Evolutionary conservation across 2,888 invertebrate species (phyloP), one percentile per base, ranked within the genome.

Genomic region (Epistrophella euchroma): DNA sequence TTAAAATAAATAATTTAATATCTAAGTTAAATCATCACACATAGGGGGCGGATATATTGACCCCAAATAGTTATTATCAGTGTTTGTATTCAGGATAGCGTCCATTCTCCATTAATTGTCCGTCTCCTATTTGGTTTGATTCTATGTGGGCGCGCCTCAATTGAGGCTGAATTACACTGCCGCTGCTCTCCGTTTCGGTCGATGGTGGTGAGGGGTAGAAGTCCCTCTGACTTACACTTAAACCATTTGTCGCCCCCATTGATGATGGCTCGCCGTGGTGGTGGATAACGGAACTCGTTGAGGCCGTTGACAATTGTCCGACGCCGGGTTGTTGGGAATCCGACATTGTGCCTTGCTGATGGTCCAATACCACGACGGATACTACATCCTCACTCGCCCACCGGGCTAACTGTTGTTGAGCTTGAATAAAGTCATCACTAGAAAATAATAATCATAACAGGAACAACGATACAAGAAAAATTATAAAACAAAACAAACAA

Each of bases 391-490:
- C 96, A 96, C 97, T 97, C 95, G 96, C 97, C 96, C 97, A 97
- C 95, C 96, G 97, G 96, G 96, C 97, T 96, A 96, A 95, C 95
- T 96, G 97, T 96, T 96, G 97, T 96, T 97, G 97, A 96, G 97
- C 97, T 97, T 97, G 97, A 97, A 97, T 96, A 97, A 97, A 97
- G 95, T 97, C 97, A 97, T 97, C 97, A 97, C 97, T 97, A 97
- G 95, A 97, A 97, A 96, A 96, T 96, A 96, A 96, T 95, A 95
- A 95, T 95, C 94, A 94, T 95, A 95, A 95, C 94, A 94, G 95
- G 93, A 93, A 94, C 95, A 92, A 95, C 94, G 94, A 94, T 94
- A 94, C 91, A 92, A 94, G 91, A 91, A 92, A 91, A 86, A 86
- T 82, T 86, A 86, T 86, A 86, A 86, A 86, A 86, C 86, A 45